These are phyloP conservation scores for Oriolus oriolus DNA, from an alignment of 2,113 vertebrate genomes.

Conservation along the genomic window DNA sequence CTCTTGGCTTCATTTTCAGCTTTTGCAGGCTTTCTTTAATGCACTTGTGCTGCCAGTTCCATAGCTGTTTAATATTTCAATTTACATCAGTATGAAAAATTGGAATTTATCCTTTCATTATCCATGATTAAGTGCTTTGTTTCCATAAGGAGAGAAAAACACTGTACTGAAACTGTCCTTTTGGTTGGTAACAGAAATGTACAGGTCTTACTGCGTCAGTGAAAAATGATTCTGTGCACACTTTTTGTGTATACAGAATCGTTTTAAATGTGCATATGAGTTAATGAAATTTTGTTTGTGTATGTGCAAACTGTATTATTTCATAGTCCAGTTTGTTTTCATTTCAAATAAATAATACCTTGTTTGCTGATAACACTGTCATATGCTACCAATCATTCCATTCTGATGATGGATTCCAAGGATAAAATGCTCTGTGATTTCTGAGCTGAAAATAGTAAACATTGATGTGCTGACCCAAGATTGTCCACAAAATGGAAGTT, in stretches of 20 bases:
- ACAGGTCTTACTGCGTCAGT: not conserved
- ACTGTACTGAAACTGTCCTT: not conserved
- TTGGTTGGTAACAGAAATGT: not conserved
- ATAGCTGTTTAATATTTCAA: not conserved
- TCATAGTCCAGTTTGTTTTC: not conserved
- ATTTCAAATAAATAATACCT: not conserved
- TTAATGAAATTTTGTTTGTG: not conserved
- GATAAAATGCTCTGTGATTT: not conserved
- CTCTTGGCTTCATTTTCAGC: not conserved
- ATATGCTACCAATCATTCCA: not conserved
- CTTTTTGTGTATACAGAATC: not conserved
- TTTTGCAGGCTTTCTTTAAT: not conserved
- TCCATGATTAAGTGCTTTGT: not conserved
- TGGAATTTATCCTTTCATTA: not conserved
- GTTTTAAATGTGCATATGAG: not conserved
- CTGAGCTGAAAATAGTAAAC: not conserved
- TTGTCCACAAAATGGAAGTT: not conserved
- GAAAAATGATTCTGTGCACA: not conserved
- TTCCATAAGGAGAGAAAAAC: not conserved
- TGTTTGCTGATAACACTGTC: not conserved
- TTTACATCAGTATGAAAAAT: not conserved
- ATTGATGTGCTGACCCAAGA: not conserved
- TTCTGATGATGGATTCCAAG: not conserved
- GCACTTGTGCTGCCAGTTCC: not conserved
- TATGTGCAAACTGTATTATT: not conserved